Percentiles rank a stretch among this genome's conserved stretches.
phyloP scores from a whole-genome alignment of 2,113 vertebrate genomes.

The Myotis lucifugus region DNA sequence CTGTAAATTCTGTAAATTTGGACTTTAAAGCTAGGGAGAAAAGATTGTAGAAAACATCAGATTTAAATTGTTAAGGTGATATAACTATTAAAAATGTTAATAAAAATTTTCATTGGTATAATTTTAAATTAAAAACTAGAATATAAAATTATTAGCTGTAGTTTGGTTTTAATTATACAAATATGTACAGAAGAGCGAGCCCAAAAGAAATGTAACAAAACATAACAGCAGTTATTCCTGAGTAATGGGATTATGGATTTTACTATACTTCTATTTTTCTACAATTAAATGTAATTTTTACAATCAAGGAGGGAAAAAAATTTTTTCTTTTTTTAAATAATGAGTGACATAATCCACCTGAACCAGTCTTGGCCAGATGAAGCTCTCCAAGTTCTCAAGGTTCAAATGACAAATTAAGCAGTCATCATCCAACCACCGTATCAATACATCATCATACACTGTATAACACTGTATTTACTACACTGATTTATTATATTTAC shows the following conservation, averaged over 20 bases:
- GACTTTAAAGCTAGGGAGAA: slow-evolving; percentile 89
- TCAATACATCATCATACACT: not conserved
- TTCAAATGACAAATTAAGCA: not conserved
- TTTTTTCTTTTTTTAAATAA: not conserved
- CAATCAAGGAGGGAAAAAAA: not conserved
- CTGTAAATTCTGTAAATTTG: slow-evolving; percentile 92
- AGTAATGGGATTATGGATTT: not conserved
- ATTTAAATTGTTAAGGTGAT: slow-evolving; percentile 23
- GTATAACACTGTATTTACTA: not conserved
- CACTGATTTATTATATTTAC: not conserved
- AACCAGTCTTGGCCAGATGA: not conserved
- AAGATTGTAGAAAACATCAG: not conserved
- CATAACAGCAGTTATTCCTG: not conserved
- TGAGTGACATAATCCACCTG: slow-evolving; percentile 14
- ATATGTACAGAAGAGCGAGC: not conserved
- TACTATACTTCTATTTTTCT: not conserved
- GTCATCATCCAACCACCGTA: not conserved
- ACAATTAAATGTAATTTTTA: slow-evolving; percentile 10
- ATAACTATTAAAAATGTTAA: slow-evolving; percentile 20
- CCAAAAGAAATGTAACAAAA: slow-evolving; percentile 20
- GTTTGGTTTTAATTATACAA: slow-evolving; percentile 19
- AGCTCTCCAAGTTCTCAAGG: not conserved
- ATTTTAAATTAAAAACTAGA: slow-evolving; percentile 22
- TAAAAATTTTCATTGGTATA: not conserved
- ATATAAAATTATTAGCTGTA: not conserved